These are phyloP conservation scores for Paguma larvata DNA, from an alignment of 2,797 vertebrate species.

Conservation along the genomic window DNA sequence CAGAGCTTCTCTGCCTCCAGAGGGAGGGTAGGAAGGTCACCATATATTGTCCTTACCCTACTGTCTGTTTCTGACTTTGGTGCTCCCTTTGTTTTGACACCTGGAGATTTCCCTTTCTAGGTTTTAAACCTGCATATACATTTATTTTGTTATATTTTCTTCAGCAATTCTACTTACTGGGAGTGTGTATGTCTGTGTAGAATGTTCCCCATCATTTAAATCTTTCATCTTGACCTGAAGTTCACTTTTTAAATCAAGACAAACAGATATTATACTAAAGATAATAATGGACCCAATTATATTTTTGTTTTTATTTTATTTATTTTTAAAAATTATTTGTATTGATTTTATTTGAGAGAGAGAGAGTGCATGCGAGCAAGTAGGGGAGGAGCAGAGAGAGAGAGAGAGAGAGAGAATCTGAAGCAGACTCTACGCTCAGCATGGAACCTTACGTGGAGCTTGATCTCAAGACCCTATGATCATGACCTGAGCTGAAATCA, in stretches of 20 bases:
- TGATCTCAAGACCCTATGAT: too few species aligned
- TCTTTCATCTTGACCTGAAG: not conserved
- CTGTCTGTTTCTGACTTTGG: not conserved
- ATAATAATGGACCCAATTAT: not conserved
- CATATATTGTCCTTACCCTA: too few species aligned
- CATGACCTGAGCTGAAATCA: too few species aligned
- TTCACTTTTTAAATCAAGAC: not conserved
- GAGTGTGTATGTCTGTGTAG: not conserved
- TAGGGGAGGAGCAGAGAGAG: too few species aligned
- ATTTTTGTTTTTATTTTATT: too few species aligned
- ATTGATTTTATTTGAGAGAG: too few species aligned
- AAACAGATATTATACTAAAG: not conserved
- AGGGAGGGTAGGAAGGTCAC: not conserved
- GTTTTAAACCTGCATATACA: not conserved
- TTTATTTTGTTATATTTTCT: constrained; percentile 25
- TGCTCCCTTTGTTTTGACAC: not conserved
- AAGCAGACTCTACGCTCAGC: too few species aligned
- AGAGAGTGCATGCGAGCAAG: too few species aligned
- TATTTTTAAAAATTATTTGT: too few species aligned
- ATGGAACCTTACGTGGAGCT: too few species aligned
- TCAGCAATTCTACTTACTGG: not conserved
- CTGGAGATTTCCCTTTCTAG: not conserved
- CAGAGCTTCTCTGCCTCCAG: not conserved
- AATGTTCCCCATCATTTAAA: not conserved
- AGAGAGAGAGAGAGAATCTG: too few species aligned